These are phyloP conservation scores for Microplitis manilae DNA, from an alignment of 2,888 invertebrate genomes.

Conservation along the genomic window DNA sequence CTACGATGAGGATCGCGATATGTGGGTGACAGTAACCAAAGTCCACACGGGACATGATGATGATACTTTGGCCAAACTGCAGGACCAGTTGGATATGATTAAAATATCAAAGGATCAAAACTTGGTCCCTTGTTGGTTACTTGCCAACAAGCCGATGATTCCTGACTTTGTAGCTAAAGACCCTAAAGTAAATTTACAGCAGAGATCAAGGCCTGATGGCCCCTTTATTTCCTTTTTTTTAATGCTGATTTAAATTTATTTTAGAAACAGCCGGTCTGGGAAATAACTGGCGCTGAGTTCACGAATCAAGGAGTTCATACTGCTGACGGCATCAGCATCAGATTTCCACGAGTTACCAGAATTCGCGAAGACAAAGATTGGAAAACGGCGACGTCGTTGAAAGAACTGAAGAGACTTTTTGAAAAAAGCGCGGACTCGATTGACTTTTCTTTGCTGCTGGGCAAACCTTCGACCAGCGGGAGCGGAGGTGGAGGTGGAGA, in stretches of 20 bases:
- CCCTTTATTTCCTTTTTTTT: background rate
- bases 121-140: constrained; percentile 85
- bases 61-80: constrained; percentile 84
- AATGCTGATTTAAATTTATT: background rate
- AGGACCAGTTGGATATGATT: constrained; percentile 80
- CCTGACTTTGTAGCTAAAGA: constrained; percentile 91
- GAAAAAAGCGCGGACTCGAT: constrained; percentile 71
- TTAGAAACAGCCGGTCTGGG: constrained; percentile 90
- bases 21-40: constrained; percentile 95
- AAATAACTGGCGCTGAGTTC: constrained; percentile 90
- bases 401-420: constrained; percentile 80
- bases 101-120: constrained; percentile 85
- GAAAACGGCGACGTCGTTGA: constrained; percentile 85
- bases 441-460: constrained; percentile 60
- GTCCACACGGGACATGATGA: constrained; percentile 92
- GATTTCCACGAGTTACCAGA: constrained; percentile 91
- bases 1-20: constrained; percentile 77
- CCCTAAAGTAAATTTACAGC: constrained; percentile 75
- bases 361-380: constrained; percentile 90
- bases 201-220: too few species aligned
- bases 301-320: constrained; percentile 89
- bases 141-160: constrained; percentile 85
- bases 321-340: constrained; percentile 92
- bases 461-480: constrained; percentile 11
- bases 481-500: background rate